These are phyloP conservation scores for Cygnus olor DNA, from an alignment of 2,797 vertebrate genomes.

Conservation along the genomic window DNA sequence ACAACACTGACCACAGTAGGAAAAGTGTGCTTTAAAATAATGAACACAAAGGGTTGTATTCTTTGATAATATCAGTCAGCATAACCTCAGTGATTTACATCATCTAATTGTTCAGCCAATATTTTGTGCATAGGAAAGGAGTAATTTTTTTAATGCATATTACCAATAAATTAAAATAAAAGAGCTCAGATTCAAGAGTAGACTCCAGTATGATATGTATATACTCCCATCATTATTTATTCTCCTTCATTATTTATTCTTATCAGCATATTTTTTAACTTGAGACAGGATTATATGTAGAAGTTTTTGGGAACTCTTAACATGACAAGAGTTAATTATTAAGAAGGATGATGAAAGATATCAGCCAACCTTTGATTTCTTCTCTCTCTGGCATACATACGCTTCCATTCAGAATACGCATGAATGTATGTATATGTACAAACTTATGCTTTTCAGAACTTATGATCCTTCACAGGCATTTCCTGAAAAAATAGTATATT, in stretches of 20 bases:
- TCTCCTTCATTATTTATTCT: background rate
- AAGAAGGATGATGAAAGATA: background rate
- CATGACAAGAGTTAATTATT: background rate
- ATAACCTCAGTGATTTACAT: fast-evolving
- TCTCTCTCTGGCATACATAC: background rate
- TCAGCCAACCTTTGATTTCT: background rate
- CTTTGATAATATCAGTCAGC: background rate
- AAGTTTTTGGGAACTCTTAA: background rate
- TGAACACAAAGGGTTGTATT: background rate
- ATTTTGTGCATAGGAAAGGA: background rate
- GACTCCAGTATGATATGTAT: background rate
- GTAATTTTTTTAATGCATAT: background rate
- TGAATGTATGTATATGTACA: background rate
- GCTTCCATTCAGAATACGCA: background rate
- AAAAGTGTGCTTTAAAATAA: conserved; percentile 5
- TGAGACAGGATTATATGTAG: background rate
- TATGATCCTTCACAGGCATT: background rate
- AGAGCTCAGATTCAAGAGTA: background rate
- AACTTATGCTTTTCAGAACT: background rate
- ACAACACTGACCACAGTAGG: conserved; percentile 12
- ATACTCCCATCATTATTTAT: background rate
- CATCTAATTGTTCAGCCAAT: background rate
- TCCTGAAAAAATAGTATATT: background rate
- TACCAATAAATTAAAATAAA: background rate
- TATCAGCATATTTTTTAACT: background rate